Conservation (phyloP, 2,888 invertebrate genomes). For the Drosophila mimetica region DNA sequence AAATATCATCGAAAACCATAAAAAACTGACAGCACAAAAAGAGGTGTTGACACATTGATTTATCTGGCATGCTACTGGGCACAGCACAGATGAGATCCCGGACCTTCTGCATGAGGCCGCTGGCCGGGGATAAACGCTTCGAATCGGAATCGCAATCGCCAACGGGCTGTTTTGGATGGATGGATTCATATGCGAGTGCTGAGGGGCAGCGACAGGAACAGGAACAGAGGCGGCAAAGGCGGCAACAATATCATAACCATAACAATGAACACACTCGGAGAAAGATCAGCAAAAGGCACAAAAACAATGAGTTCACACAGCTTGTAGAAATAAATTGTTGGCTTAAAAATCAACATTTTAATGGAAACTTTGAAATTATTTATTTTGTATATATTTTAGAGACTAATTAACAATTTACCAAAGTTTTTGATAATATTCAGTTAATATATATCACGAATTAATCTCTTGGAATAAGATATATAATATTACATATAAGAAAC, state of each 20-base stretch:
- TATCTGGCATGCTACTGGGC: constrained; percentile 84
- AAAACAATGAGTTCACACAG: not conserved
- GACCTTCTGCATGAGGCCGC: constrained; percentile 4
- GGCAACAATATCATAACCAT: constrained; percentile 77
- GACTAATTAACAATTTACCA: no score
- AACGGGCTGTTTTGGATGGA: constrained; percentile 54
- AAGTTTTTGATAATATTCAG: no score
- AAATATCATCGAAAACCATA: constrained; percentile 83
- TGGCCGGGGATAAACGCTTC: constrained; percentile 38
- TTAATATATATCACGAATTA: no score
- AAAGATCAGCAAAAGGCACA: no score
- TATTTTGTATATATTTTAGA: no score
- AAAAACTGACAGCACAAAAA: constrained; percentile 84
- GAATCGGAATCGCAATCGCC: not conserved
- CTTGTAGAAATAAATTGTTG: no score
- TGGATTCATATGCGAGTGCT: constrained; percentile 69
- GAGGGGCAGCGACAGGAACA: constrained; percentile 9
- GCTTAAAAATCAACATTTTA: no score
- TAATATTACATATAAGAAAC: no score
- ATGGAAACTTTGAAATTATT: not conserved
- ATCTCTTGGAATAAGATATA: no score
- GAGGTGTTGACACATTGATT: constrained; percentile 85
- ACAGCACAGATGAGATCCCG: constrained; percentile 69
- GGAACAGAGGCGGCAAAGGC: constrained; percentile 43
- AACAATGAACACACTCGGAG: constrained; percentile 45